Percentiles rank a stretch among this genome's conserved stretches.
Conservation (phyloP, 2,113 vertebrate species). For the Sceloporus tristichus region DNA sequence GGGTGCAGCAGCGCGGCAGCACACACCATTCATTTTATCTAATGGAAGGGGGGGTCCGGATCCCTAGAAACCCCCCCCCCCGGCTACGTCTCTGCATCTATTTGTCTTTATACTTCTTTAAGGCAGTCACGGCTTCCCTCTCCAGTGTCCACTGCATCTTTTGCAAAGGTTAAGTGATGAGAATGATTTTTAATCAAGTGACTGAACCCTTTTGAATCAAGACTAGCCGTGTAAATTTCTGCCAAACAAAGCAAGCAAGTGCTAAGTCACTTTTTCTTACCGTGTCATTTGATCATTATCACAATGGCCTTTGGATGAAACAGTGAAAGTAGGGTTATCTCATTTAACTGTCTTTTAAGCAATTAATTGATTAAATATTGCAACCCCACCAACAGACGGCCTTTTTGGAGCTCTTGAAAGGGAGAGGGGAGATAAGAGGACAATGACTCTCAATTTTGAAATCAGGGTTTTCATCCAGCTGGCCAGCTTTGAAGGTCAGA, state of each 20-base stretch:
- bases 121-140: too few species aligned
- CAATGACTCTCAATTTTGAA: too few species aligned
- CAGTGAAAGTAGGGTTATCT: not conserved
- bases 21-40: too few species aligned
- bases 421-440: not conserved
- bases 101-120: too few species aligned
- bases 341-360: not conserved
- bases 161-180: not conserved
- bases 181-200: not conserved
- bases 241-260: not conserved
- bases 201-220: not conserved
- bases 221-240: not conserved
- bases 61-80: too few species aligned
- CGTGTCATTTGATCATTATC: not conserved
- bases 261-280: not conserved
- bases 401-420: not conserved
- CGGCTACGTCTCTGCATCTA: too few species aligned
- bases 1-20: too few species aligned
- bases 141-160: not conserved
- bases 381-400: not conserved
- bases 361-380: conserved; percentile 8
- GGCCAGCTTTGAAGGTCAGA: not conserved
- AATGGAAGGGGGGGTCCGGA: too few species aligned
- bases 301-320: not conserved
- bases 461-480: not conserved